Conservation (phyloP, 2,113 vertebrate species). For the Channa argus region DNA sequence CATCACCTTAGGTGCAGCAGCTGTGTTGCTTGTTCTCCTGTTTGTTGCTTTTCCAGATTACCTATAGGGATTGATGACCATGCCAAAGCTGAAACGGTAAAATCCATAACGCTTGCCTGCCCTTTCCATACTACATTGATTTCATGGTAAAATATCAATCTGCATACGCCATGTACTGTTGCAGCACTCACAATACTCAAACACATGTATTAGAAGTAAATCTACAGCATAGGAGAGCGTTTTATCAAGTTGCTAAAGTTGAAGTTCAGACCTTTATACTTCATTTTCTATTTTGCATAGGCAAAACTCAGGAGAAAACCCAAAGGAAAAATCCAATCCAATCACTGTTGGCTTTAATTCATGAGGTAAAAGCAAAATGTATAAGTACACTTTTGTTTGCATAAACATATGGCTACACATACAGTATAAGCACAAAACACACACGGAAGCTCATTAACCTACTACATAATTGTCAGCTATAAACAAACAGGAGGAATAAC, state of each 20-base stretch:
- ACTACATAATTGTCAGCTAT: too few relatives aligned
- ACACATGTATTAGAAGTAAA: conserved; percentile 46
- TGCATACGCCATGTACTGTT: conserved; percentile 58
- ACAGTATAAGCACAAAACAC: background rate
- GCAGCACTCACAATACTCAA: conserved; percentile 34
- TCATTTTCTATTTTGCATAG: background rate
- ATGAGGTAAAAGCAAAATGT: conserved; percentile 37
- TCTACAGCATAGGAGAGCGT: conserved; percentile 32
- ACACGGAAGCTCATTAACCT: conserved; percentile 7
- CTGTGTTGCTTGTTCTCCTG: conserved; percentile 25
- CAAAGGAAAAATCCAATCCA: conserved; percentile 22
- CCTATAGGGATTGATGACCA: conserved; percentile 71
- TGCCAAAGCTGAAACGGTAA: conserved; percentile 65
- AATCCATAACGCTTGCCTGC: conserved; percentile 69
- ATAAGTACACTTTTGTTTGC: conserved; percentile 21
- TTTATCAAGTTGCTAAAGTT: conserved; percentile 22
- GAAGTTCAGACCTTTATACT: background rate
- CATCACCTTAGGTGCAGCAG: conserved; percentile 30
- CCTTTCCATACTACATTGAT: conserved; percentile 71
- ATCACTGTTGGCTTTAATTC: conserved; percentile 23
- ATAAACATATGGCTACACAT: background rate
- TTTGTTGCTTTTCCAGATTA: conserved; percentile 62
- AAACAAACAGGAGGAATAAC: too few relatives aligned
- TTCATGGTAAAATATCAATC: conserved; percentile 68
- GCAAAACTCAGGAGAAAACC: conserved; percentile 7